phyloP scores from a whole-genome alignment of 1,140 invertebrate species.

The Formica exsecta region DNA sequence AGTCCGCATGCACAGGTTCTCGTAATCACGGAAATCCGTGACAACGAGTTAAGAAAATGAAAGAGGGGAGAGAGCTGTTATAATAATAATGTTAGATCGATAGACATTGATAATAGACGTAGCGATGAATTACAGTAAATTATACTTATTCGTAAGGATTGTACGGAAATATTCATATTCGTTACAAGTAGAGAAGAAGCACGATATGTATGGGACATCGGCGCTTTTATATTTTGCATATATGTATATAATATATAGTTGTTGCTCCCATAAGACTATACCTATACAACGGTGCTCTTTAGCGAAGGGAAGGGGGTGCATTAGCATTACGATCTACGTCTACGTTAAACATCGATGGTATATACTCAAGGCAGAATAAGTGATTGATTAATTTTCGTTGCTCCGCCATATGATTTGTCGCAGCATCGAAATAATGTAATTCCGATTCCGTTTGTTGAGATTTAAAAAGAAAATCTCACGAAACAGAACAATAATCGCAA shows the following conservation, averaged over 20 bases:
- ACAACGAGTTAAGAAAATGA: constrained; percentile 45
- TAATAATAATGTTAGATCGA: constrained; percentile 44
- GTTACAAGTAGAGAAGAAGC: constrained; percentile 36
- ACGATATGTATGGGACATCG: constrained; percentile 3
- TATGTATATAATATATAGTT: constrained; percentile 68
- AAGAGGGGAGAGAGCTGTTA: constrained; percentile 7
- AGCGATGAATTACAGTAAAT: constrained; percentile 11
- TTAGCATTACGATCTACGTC: constrained; percentile 79
- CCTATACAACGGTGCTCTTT: constrained; percentile 73
- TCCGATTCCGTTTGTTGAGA: constrained; percentile 25
- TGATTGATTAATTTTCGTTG: constrained; percentile 39
- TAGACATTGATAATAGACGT: constrained; percentile 19
- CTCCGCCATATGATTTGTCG: constrained; percentile 14
- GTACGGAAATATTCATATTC: constrained; percentile 24
- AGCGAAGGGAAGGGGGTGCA: constrained; percentile 73
- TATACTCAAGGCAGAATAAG: constrained; percentile 67
- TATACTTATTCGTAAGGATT: constrained; percentile 35
- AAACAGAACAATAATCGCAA: not conserved
- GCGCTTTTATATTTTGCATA: constrained; percentile 5
- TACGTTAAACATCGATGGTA: constrained; percentile 76
- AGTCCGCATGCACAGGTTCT: constrained; percentile 44
- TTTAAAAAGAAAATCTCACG: constrained; percentile 7
- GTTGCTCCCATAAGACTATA: constrained; percentile 84
- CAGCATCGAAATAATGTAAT: constrained; percentile 24
- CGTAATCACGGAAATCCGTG: constrained; percentile 51